Base-by-base conservation (phyloP, 2,888 invertebrate genomes). In the Gibbula magus region DNA sequence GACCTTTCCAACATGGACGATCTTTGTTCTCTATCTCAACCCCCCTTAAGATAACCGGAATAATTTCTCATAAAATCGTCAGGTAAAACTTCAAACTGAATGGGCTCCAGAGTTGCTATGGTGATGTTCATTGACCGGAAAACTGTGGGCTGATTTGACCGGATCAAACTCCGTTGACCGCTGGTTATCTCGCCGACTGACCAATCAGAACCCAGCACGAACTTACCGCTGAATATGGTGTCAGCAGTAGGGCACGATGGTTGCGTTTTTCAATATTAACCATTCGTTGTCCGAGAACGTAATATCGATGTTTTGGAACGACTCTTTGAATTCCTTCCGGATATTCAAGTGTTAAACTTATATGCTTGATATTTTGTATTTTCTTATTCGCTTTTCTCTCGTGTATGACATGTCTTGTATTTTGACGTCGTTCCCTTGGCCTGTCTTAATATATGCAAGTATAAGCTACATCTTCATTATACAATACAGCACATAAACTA, bases 151-250 rank as follows among this genome's bases (percentile, higher is more conserved):
- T 70, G 70, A 20, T 70, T 32, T 70, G 70, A 70, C 70, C 70
- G 70, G 70, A 70, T 35, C 70, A 70, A 70, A 70, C 70, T 70
- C 70, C 70, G 8, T 20, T 70, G 70, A 70, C 70, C 70, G 70
- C 70, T 35, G 35, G 35, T 39, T 70, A 70, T 20, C 70, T 39
- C 39, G 20, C 2, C 3, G 20, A 39, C 20, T 39, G 39, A 70
- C 70, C 70, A 70, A 70, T 70, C 70, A 70, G 39, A 32, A 10
- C 5, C 35, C 70, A 70, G 32, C 20, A 20, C 16, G 32, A 70
- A 32, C 70, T 70, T n/a, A 20, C 29, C 39, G 35, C 39, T 35
- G 35, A 35, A 29, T 35, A 35, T 35, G 70, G 70, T 70, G 70
- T 70, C 70, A 39, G 70, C 70, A 70, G 10, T 70, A 18, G 70